Percentiles rank a stretch among this genome's conserved stretches.
phyloP scores from a whole-genome alignment of 2,113 vertebrate genomes.

The Euleptes europaea region DNA sequence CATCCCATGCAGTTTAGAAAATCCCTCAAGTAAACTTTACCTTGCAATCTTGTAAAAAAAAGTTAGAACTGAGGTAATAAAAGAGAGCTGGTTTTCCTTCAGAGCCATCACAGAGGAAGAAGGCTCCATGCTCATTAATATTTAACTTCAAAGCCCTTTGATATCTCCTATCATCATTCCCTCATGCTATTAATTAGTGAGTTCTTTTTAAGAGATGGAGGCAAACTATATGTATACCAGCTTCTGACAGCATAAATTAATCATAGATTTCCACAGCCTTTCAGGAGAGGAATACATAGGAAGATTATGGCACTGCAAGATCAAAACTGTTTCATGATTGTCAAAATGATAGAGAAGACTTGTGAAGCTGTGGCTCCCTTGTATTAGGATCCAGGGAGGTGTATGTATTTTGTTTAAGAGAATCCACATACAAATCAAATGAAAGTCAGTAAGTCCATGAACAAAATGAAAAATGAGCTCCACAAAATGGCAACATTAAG shows the following conservation, averaged over 20 bases:
- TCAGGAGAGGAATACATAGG: not conserved
- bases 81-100: not conserved
- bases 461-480: too few relatives aligned
- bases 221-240: not conserved
- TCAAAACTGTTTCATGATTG: not conserved
- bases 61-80: not conserved
- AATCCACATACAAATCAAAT: not conserved
- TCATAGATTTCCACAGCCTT: not conserved
- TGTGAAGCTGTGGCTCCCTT: too few relatives aligned
- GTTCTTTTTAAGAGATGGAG: not conserved
- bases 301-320: not conserved
- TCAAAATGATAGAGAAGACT: not conserved
- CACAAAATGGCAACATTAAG: not conserved
- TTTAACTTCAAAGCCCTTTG: not conserved
- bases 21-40: not conserved
- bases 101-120: slow-evolving; percentile 5
- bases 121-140: not conserved
- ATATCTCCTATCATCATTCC: not conserved
- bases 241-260: slow-evolving; percentile 13
- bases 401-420: too few relatives aligned
- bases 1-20: not conserved
- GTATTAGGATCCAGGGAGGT: not conserved
- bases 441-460: too few relatives aligned
- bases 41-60: not conserved
- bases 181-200: not conserved